phyloP scores from a whole-genome alignment of 2,888 invertebrate species.

The Chrysolina americana region DNA sequence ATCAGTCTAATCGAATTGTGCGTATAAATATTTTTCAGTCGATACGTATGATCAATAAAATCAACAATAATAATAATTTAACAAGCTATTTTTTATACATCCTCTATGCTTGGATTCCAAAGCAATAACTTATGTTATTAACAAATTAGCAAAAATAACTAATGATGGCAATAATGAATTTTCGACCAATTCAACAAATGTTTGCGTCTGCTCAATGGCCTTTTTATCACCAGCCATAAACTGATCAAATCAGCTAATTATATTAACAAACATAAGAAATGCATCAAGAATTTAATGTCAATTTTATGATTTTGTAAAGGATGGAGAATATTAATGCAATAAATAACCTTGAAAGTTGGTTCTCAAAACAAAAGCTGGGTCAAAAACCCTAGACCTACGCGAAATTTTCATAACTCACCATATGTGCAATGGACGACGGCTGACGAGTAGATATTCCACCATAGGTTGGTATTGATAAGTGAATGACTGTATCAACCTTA shows the following conservation, averaged over 20 bases:
- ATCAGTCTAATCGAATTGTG: too few species aligned
- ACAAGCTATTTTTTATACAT: too few species aligned
- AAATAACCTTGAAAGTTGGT: slow-evolving; percentile 62
- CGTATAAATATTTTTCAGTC: too few species aligned
- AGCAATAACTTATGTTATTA: background rate
- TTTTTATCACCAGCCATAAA: slow-evolving; percentile 40
- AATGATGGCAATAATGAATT: slow-evolving; percentile 15
- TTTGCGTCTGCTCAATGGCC: slow-evolving; percentile 12
- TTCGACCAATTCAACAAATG: slow-evolving; percentile 14
- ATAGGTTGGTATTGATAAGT: background rate
- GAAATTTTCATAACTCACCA: slow-evolving; percentile 52
- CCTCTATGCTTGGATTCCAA: too few species aligned
- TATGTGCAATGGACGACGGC: background rate
- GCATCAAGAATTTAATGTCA: slow-evolving; percentile 50
- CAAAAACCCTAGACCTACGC: slow-evolving; percentile 63
- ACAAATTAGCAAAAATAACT: slow-evolving; percentile 7
- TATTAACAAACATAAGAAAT: slow-evolving; percentile 48
- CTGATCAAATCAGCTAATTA: slow-evolving; percentile 45
- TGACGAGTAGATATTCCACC: slow-evolving; percentile 9
- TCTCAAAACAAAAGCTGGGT: slow-evolving; percentile 64
- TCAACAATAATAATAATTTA: too few species aligned
- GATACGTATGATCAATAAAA: too few species aligned
- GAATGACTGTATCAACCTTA: background rate
- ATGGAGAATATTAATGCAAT: slow-evolving; percentile 43
- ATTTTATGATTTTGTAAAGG: slow-evolving; percentile 51